Evolutionary conservation across 37 sponge, comb jelly and placozoan species (phyloP), one percentile per base, ranked within the genome.

Genomic region (Halichondria panicea): DNA sequence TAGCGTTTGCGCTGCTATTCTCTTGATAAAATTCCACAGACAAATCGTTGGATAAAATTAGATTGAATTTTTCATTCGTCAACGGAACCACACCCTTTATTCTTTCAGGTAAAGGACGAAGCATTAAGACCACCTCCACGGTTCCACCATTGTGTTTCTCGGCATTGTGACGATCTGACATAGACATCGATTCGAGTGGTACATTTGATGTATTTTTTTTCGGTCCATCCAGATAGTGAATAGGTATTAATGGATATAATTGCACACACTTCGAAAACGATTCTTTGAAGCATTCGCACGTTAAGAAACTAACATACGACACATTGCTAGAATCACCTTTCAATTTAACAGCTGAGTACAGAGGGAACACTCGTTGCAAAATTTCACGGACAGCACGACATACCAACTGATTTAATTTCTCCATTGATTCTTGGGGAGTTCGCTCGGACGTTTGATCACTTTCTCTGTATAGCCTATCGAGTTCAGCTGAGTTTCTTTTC

Each of bases 321-420:
- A 70, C 59, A 40, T 68, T 40, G 30, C 60, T 69, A 27, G 35
- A 28, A 30, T 79, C 70, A 21, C 69, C 40, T 37, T 59, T 56
- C n/a, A 79, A 22, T 9, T 37, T 40, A 5, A 70, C 43, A 9
- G 42, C 25, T 13, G 69, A 38, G 57, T 43, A 70, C 21, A 79
- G 70, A 32, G 57, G 70, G 25, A 68, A 30, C 0, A 70, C 70
- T 33, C 80, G 40, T n/a, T 79, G 80, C n/a, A 79, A 34, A 13
- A 59, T 79, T 25, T 79, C 70, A n/a, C n/a, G n/a, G n/a, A n/a
- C n/a, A n/a, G n/a, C n/a, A n/a, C n/a, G n/a, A n/a, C n/a, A n/a
- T n/a, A n/a, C n/a, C n/a, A n/a, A n/a, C n/a, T n/a, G n/a, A n/a
- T n/a, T n/a, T n/a, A n/a, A n/a, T n/a, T n/a, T n/a, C n/a, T n/a